Percentiles rank a stretch among this genome's conserved stretches.
phyloP scores from a whole-genome alignment of 2,113 vertebrate genomes.

The Hydrolagus affinis region DNA sequence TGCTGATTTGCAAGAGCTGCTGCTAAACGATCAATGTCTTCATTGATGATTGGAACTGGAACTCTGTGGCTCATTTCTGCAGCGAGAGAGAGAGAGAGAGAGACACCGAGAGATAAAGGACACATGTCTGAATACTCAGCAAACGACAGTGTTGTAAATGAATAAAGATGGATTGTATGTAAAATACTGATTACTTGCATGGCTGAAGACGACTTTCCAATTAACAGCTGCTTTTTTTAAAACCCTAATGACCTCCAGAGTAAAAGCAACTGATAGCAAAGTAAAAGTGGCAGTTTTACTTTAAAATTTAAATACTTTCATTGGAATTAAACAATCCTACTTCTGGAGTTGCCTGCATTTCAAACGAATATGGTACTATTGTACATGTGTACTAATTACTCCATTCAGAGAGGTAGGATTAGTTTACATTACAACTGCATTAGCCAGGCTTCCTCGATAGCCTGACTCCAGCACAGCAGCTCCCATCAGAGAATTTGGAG shows the following conservation, averaged over 20 bases:
- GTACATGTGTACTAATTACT: too few relatives aligned
- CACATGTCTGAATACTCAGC: neutral
- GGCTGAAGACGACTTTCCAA: neutral
- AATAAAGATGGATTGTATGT: neutral
- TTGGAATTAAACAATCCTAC: neutral
- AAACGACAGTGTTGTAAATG: neutral
- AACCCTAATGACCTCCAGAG: neutral
- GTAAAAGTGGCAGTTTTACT: neutral
- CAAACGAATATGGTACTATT: too few relatives aligned
- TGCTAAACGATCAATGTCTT: constrained; percentile 76
- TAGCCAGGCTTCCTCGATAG: neutral
- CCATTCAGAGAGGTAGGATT: too few relatives aligned
- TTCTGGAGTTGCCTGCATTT: neutral
- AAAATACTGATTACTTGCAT: constrained; percentile 7
- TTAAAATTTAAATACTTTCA: neutral
- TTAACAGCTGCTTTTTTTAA: neutral
- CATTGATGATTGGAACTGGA: constrained; percentile 59
- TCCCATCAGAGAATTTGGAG: neutral
- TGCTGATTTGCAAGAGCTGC: constrained; percentile 62
- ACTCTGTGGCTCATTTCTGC: neutral
- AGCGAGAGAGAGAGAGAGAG: constrained; percentile 30
- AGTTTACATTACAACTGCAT: neutral
- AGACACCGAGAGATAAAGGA: neutral
- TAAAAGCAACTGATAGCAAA: constrained; percentile 6
- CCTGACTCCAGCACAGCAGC: too few relatives aligned